A percentile compares a stretch with the other conserved stretches of the same genome.
These are phyloP conservation scores for Scaptomyza reducta DNA, from an alignment of 2,888 invertebrate species.

Conservation along the genomic window DNA sequence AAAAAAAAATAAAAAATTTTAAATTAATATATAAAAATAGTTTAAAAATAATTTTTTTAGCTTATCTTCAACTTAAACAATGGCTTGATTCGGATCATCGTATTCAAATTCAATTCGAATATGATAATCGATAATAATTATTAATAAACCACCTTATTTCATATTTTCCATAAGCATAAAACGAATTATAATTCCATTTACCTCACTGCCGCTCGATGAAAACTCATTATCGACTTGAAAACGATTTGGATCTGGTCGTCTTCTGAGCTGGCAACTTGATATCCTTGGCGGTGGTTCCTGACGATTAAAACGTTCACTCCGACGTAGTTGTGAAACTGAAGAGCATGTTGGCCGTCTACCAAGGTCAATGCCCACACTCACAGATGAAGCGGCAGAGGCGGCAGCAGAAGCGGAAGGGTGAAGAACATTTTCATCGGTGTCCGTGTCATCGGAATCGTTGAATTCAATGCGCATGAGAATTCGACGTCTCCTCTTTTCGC, in stretches of 20 bases:
- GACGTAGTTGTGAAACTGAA: conserved; percentile 32
- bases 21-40: too few species aligned
- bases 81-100: too few species aligned
- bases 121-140: background rate
- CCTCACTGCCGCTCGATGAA: conserved; percentile 82
- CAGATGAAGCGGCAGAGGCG: conserved; percentile 8
- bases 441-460: conserved; percentile 81
- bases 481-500: conserved; percentile 76
- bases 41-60: background rate
- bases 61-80: too few species aligned
- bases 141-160: too few species aligned
- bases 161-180: background rate
- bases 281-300: conserved; percentile 41
- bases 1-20: too few species aligned
- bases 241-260: conserved; percentile 45
- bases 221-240: conserved; percentile 29
- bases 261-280: conserved; percentile 49
- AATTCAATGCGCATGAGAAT: conserved; percentile 84
- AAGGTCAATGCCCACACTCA: conserved; percentile 44
- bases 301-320: conserved; percentile 40
- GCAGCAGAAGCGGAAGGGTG: conserved; percentile 1
- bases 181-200: conserved; percentile 52
- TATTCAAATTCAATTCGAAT: background rate
- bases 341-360: conserved; percentile 69
- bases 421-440: conserved; percentile 43